Evolutionary conservation across 2,797 vertebrate species (phyloP), one percentile per base, ranked within the genome.

Genomic region (Melopsittacus undulatus): DNA sequence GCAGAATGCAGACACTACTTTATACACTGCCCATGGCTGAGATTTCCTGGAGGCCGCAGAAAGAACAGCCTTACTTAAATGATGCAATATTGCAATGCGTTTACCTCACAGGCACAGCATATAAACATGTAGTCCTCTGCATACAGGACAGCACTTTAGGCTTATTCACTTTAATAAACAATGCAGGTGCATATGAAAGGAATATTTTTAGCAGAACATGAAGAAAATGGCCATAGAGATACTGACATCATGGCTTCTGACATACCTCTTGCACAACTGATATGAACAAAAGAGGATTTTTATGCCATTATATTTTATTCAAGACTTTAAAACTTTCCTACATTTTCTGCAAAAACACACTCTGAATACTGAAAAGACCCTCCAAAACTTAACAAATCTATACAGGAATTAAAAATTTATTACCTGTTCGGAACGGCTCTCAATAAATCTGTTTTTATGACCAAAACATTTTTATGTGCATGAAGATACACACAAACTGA

Each of bases 341-440:
- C 0, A 0, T 77, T 84, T 59, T 82, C 43, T 57, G 32, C 1
- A 0, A 11, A 46, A 56, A 29, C 5, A 17, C 6, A 9, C 10
- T 5, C 24, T 4, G 8, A 82, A 78, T 34, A 36, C 5, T 5
- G 20, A 57, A 82, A 42, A 10, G 3, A 3, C 1, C 26, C 2
- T 19, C 8, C 7, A 36, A 77, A 66, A 19, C 13, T 14, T 64
- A 51, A 23, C 9, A 66, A 74, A 75, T 67, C 24, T 21, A 14
- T 49, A 54, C 4, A 78, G 8, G 42, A 79, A 8, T 2, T 54
- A 48, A 64, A 91, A 86, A 79, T 46, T 54, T 8, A 42, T 20
- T n/a, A 63, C 36, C n/a, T 29, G 42, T 40, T 52, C 67, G 45
- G 34, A 84, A 74, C 7, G 38, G 23, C 34, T 48, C n/a, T 79